A percentile compares a stretch with the other conserved stretches of the same genome.
Evolutionary conservation across 1,140 invertebrate species (phyloP).

Genomic region (Caerostris darwini): DNA sequence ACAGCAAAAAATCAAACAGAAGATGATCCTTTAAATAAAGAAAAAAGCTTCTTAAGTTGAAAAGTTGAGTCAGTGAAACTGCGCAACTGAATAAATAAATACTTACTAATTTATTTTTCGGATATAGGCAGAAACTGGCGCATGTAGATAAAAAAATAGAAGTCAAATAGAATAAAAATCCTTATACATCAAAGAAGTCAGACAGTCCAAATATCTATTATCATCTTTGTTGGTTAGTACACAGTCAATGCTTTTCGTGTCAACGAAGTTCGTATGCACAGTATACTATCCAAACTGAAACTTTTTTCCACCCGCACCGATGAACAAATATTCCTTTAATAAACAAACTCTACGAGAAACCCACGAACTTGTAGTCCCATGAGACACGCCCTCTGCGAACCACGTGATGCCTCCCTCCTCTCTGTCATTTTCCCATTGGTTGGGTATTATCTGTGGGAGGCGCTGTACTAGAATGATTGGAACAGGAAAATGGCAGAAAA

Average conservation of each 20-base stretch:
- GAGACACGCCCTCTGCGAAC: conserved; percentile 4
- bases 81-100: neutral
- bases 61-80: neutral
- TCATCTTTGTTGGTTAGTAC: conserved; percentile 71
- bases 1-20: too few relatives aligned
- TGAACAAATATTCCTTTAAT: conserved; percentile 52
- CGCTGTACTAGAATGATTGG: too few relatives aligned
- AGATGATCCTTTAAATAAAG: too few relatives aligned
- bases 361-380: conserved; percentile 1
- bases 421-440: neutral
- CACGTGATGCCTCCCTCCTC: neutral
- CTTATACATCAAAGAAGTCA: conserved; percentile 67
- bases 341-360: neutral
- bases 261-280: conserved; percentile 62
- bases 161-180: neutral
- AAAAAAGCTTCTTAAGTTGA: too few relatives aligned
- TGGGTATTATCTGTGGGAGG: too few relatives aligned
- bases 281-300: conserved; percentile 60
- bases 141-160: neutral
- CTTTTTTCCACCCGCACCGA: neutral
- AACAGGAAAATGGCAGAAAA: too few relatives aligned
- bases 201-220: conserved; percentile 73
- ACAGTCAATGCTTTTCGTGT: conserved; percentile 66
- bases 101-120: conserved; percentile 15
- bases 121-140: neutral